Base-by-base conservation (phyloP, 2,888 invertebrate genomes). In the Eupeodes luniger region DNA sequence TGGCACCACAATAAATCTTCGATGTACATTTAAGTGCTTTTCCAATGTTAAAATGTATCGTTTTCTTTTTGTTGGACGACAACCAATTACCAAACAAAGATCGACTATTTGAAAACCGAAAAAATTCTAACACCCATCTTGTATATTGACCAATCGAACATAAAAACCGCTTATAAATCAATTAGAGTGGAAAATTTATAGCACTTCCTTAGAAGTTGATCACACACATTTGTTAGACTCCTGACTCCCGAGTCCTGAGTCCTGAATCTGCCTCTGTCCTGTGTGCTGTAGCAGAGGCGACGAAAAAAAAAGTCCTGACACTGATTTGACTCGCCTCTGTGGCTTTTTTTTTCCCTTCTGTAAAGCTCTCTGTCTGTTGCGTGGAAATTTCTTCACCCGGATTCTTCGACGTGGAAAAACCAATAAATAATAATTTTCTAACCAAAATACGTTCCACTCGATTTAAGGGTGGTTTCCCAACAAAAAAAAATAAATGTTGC, bases 361-460 rank as follows among this genome's bases (percentile, higher is more conserved):
- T 40, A 9, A 40, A 40, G 40, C 40, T 40, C 40, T 34, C 53
- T 69, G 69, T 69, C 53, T 51, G 51, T 69, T 36, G 69, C 62
- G 80, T 51, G 76, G 80, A 72, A 75, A 78, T 70, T 64, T 69
- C 49, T 72, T 64, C 34, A 59, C 9, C 51, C 76, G n/a, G 55
- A 27, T 55, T 51, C 51, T 61, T 55, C n/a, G 40, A 40, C 72
- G 51, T 49, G 64, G 47, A 75, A 62, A 86, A 79, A 64, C 72
- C 83, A 87, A 87, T 87, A 87, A 87, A 87, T 87, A 87, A 87
- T 87, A 87, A 87, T 87, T 87, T 83, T 69, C 67, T 44, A 83
- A 83, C 83, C 83, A 76, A 83, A 87, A 78, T 83, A 80, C 83
- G 83, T 87, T 87, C 83, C 83, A 83, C 87, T 88, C 78, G 85